A percentile compares a stretch with the other conserved stretches of the same genome.
Evolutionary conservation across 2,797 vertebrate species (phyloP).

Genomic region (Remorina albescens): DNA sequence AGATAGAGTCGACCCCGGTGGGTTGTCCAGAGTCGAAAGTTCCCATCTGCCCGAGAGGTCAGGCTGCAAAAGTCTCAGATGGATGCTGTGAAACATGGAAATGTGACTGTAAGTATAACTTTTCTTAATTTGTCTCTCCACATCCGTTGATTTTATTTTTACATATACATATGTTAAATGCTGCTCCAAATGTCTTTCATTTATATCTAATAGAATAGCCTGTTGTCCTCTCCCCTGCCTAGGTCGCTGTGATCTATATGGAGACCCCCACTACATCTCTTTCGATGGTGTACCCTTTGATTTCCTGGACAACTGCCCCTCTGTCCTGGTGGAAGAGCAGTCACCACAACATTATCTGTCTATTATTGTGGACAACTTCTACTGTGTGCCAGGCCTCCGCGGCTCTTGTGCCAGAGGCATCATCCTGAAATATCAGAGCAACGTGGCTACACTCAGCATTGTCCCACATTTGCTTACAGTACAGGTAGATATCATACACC

Average conservation of each 20-base stretch:
- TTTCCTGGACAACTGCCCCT: slow-evolving; percentile 77
- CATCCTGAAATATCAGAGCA: slow-evolving; percentile 72
- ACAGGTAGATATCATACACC: slow-evolving; percentile 54
- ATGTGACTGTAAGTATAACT: slow-evolving; percentile 82
- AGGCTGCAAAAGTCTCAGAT: slow-evolving; percentile 54
- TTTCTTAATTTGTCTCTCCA: not conserved
- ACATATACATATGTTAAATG: too few species aligned
- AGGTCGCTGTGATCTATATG: slow-evolving; percentile 81
- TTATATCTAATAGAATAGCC: not conserved
- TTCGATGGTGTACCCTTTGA: slow-evolving; percentile 72
- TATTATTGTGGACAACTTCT: slow-evolving; percentile 79
- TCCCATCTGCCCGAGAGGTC: slow-evolving; percentile 70
- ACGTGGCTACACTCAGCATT: slow-evolving; percentile 66
- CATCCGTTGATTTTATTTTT: not conserved
- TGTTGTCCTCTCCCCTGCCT: not conserved
- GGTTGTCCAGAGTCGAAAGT: slow-evolving; percentile 44
- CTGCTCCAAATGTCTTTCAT: not conserved
- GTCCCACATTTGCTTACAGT: not conserved
- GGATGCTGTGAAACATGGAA: slow-evolving; percentile 76
- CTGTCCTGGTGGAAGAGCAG: slow-evolving; percentile 78
- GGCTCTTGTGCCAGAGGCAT: slow-evolving; percentile 78
- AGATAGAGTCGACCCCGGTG: slow-evolving; percentile 62
- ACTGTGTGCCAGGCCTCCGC: not conserved
- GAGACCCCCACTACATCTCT: slow-evolving; percentile 84
- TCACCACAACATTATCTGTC: slow-evolving; percentile 63